phyloP scores from a whole-genome alignment of 2,113 vertebrate genomes.

The Sigmodon hispidus region DNA sequence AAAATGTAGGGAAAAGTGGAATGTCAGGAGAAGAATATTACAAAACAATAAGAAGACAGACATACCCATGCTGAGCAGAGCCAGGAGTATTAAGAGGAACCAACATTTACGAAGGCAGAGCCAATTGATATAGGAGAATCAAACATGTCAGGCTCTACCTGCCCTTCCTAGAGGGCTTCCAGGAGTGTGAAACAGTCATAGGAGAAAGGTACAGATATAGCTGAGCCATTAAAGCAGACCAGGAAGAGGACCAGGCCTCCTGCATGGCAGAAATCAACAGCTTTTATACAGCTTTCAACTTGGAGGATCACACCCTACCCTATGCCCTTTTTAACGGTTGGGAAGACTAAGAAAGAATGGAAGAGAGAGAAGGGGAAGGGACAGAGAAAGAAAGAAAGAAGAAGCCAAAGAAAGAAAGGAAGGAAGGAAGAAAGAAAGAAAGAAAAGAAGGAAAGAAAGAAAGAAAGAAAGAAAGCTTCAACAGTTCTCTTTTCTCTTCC shows the following conservation, averaged over 20 bases:
- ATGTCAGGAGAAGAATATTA: not conserved
- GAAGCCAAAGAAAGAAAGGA: not conserved
- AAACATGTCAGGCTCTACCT: not conserved
- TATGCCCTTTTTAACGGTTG: not conserved
- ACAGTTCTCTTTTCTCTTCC: not conserved
- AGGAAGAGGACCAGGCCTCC: not conserved
- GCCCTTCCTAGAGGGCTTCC: not conserved
- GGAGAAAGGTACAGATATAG: not conserved
- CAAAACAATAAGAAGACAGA: constrained; percentile 54
- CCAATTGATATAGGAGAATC: not conserved
- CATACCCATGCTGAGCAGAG: not conserved
- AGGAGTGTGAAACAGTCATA: not conserved
- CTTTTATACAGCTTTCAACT: not conserved
- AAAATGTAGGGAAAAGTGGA: not conserved
- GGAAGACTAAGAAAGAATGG: not conserved
- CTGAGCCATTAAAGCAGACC: fast-evolving
- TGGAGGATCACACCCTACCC: not conserved
- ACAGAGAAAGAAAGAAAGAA: too few species aligned
- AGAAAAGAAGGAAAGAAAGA: not conserved
- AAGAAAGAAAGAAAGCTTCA: not conserved
- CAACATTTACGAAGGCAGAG: constrained; percentile 14
- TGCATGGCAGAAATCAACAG: not conserved
- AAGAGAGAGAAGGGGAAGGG: too few species aligned
- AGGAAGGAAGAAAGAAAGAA: too few species aligned
- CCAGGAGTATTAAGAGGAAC: not conserved